Percentiles rank a stretch among this genome's conserved stretches.
phyloP scores from a whole-genome alignment of 92 coral and sea anemone genomes.

The Phenganax subtilis region DNA sequence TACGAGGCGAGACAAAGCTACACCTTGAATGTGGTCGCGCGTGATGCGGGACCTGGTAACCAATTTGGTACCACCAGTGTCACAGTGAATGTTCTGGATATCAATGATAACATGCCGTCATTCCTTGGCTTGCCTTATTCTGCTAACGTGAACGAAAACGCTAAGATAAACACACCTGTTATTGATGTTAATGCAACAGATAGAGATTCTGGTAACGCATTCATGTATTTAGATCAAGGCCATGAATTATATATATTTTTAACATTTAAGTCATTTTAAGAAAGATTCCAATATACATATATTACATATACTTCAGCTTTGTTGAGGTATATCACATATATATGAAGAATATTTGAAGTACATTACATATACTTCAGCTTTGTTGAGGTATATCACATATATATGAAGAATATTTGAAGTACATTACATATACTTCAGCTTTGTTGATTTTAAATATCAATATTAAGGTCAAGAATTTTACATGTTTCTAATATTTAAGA shows the following conservation, averaged over 20 bases:
- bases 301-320: no score
- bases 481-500: no score
- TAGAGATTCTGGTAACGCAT: conserved; percentile 49
- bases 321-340: neutral
- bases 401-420: no score
- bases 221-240: no score
- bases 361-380: no score
- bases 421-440: no score
- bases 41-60: conserved; percentile 66
- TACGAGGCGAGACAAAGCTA: conserved; percentile 61
- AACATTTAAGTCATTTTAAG: neutral
- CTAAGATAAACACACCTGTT: conserved; percentile 48
- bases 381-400: neutral
- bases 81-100: conserved; percentile 56
- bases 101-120: conserved; percentile 63
- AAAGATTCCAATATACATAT: neutral
- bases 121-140: conserved; percentile 64
- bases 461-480: no score
- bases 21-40: conserved; percentile 61
- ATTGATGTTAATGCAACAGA: conserved; percentile 62
- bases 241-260: no score
- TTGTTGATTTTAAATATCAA: no score
- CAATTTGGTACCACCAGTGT: conserved; percentile 51
- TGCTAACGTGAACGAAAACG: conserved; percentile 51
- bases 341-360: no score